Conservation (phyloP, 2,113 vertebrate species). For the Mionectes macconnelli region DNA sequence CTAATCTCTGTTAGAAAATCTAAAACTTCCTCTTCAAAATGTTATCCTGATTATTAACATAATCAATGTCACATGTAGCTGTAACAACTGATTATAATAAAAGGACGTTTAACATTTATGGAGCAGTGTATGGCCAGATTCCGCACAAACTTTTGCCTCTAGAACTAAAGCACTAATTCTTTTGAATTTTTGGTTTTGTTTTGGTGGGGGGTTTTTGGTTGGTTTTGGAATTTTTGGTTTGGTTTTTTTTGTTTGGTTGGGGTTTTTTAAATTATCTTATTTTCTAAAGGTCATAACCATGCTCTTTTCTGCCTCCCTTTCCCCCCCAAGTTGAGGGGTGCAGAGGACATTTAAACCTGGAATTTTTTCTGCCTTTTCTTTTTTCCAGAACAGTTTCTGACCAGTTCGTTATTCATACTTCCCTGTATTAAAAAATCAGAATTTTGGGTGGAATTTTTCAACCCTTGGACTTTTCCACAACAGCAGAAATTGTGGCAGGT, state of each 20-base stretch:
- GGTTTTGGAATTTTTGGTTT: no score
- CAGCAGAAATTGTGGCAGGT: neutral
- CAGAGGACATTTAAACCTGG: neutral
- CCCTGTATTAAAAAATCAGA: neutral
- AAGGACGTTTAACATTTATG: neutral
- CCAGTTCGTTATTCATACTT: neutral
- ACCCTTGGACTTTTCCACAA: neutral
- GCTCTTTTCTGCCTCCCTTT: neutral
- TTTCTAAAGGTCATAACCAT: neutral
- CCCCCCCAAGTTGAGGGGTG: rapidly evolving
- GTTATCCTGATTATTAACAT: neutral
- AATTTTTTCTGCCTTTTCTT: neutral
- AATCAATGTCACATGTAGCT: neutral
- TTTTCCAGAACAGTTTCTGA: neutral
- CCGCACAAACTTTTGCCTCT: neutral
- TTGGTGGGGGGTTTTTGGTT: no score
- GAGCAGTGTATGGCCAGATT: neutral
- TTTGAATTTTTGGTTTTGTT: neutral
- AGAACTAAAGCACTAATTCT: neutral
- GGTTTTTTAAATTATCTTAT: neutral
- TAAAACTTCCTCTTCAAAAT: neutral
- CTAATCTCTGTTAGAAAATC: conserved; percentile 9
- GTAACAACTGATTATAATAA: neutral
- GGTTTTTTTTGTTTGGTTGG: rapidly evolving
- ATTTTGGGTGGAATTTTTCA: neutral